Conservation (phyloP, 2,797 vertebrate species). For the Knipowitschia caucasica region DNA sequence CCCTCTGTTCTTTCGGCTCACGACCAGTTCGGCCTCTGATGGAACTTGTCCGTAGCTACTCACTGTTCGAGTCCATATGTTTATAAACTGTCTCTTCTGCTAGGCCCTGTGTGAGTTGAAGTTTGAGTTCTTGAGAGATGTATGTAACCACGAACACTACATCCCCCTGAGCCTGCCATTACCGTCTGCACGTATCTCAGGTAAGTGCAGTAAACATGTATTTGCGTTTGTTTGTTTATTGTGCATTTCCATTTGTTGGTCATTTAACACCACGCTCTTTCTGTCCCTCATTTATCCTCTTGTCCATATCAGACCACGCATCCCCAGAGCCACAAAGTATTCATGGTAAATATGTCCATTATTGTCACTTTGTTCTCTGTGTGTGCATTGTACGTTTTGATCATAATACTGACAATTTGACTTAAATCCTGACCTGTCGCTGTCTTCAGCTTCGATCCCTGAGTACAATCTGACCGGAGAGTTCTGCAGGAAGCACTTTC, state of each 20-base stretch:
- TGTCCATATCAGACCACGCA: constrained; percentile 73
- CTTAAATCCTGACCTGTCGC: neutral
- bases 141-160: constrained; percentile 97
- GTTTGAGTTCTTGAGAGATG: constrained; percentile 96
- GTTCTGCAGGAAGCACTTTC: constrained; percentile 96
- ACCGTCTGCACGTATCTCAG: constrained; percentile 88
- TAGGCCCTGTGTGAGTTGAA: constrained; percentile 90
- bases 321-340: constrained; percentile 69
- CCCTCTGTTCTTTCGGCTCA: too few species aligned
- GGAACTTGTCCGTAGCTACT: too few species aligned
- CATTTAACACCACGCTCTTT: constrained; percentile 49
- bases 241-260: constrained; percentile 46
- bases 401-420: constrained; percentile 3
- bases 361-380: constrained; percentile 23
- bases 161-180: constrained; percentile 93
- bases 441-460: constrained; percentile 71
- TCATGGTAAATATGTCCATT: constrained; percentile 74
- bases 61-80: too few species aligned
- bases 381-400: constrained; percentile 2
- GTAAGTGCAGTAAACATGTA: constrained; percentile 62
- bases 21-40: too few species aligned
- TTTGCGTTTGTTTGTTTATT: constrained; percentile 26
- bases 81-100: neutral
- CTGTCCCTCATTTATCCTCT: constrained; percentile 31
- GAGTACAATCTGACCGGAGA: constrained; percentile 97